Evolutionary conservation across 1,140 invertebrate genomes (phyloP).

Genomic region (Drosophila sucinea): DNA sequence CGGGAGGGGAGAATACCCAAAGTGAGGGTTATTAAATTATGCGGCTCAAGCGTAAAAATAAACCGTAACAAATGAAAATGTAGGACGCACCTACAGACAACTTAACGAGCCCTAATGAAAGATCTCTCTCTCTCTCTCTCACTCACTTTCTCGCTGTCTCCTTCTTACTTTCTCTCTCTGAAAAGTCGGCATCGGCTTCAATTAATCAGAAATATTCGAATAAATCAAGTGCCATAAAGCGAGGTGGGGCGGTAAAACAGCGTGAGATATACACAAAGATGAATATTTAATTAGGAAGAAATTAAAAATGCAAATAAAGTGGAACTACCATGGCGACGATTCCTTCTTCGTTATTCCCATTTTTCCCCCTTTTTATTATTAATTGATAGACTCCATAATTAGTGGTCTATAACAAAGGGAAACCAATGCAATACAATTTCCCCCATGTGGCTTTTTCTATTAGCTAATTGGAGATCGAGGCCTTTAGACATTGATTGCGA

Average conservation of each 20-base stretch:
- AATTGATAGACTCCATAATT: constrained; percentile 75
- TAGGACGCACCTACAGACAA: constrained; percentile 47
- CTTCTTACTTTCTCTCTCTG: constrained; percentile 57
- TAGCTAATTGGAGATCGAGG: constrained; percentile 65
- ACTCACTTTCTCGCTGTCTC: constrained; percentile 3
- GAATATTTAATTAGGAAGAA: constrained; percentile 81
- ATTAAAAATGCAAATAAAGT: constrained; percentile 81
- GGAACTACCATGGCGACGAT: constrained; percentile 65
- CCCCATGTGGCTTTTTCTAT: constrained; percentile 48
- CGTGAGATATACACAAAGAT: constrained; percentile 73
- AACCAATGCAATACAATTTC: constrained; percentile 32
- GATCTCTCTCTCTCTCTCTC: constrained; percentile 23
- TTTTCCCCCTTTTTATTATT: constrained; percentile 70
- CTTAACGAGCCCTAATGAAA: constrained; percentile 74
- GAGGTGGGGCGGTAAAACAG: constrained; percentile 55
- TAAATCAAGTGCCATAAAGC: constrained; percentile 77
- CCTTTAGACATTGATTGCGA: constrained; percentile 47
- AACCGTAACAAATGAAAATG: constrained; percentile 77
- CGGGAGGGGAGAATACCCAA: background rate
- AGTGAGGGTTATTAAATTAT: constrained; percentile 74
- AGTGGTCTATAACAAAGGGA: constrained; percentile 64
- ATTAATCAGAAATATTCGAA: constrained; percentile 76
- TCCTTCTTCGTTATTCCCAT: constrained; percentile 19
- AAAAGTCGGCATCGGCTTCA: constrained; percentile 74
- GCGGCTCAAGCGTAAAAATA: constrained; percentile 76